Conservation (phyloP, 2,888 invertebrate species). For the Junonia oenone region DNA sequence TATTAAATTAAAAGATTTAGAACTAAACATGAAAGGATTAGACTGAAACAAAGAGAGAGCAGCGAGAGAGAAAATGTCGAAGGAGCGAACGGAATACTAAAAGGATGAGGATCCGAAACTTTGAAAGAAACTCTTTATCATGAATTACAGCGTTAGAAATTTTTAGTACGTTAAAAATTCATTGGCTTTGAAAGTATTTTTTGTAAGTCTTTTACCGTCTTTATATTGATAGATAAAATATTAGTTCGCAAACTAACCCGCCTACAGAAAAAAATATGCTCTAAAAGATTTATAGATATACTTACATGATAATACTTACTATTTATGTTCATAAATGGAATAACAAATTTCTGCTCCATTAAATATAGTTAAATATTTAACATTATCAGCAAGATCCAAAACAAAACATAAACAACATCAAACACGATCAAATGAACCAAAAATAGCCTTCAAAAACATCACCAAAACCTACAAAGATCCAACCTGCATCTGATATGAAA, state of each 20-base stretch:
- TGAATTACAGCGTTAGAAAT: background rate
- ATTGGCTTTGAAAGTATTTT: too few species aligned
- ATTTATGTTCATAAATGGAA: too few species aligned
- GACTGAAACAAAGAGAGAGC: background rate
- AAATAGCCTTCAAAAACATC: background rate
- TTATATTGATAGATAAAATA: too few species aligned
- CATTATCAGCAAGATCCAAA: background rate
- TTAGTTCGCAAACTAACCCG: too few species aligned
- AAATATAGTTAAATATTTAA: too few species aligned
- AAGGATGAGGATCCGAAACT: background rate
- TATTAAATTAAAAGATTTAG: background rate
- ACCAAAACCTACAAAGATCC: conserved; percentile 6
- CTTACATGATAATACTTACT: too few species aligned
- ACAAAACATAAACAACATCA: background rate
- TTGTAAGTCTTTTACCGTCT: too few species aligned
- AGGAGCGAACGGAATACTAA: background rate
- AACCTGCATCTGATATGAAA: conserved; percentile 2
- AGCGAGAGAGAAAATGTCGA: background rate
- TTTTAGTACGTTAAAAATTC: background rate
- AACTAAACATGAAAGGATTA: background rate
- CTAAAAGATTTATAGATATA: too few species aligned
- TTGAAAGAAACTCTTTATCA: background rate
- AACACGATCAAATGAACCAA: background rate
- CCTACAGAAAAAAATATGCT: too few species aligned
- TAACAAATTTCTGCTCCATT: too few species aligned